Conservation (phyloP, 2,888 invertebrate species). For the Hydrotaea cyrtoneurina region DNA sequence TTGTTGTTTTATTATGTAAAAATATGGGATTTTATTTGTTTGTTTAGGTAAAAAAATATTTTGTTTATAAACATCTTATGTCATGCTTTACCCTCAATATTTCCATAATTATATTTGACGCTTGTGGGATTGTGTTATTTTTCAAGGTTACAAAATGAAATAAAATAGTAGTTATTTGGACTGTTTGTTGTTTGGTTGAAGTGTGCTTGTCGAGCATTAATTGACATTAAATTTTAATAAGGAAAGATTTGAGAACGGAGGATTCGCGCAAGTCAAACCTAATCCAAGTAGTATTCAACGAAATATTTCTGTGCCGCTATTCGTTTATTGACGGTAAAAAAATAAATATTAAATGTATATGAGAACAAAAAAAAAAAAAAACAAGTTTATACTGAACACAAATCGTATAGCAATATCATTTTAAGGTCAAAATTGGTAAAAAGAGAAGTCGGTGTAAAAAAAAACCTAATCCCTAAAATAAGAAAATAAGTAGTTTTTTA, state of each 20-base stretch:
- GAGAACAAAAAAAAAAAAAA: constrained; percentile 5
- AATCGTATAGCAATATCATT: constrained; percentile 35
- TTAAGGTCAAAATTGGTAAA: constrained; percentile 26
- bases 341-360: constrained; percentile 24
- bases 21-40: constrained; percentile 40
- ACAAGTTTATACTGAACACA: constrained; percentile 43
- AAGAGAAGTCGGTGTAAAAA: constrained; percentile 17
- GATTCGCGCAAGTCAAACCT: not conserved
- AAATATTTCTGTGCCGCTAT: constrained; percentile 7
- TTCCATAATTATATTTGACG: constrained; percentile 5
- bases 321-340: not conserved
- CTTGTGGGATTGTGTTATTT: not conserved
- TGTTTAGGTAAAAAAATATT: constrained; percentile 56
- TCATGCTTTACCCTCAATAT: constrained; percentile 6
- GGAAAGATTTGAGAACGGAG: not conserved
- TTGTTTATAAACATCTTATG: constrained; percentile 41
- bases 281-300: not conserved
- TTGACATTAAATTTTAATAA: constrained; percentile 16
- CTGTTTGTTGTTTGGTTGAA: not conserved
- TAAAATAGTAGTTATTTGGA: constrained; percentile 7
- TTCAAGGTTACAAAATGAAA: not conserved
- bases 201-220: not conserved
- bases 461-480: constrained; percentile 42
- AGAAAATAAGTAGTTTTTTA: constrained; percentile 8
- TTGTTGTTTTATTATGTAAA: constrained; percentile 36